Conservation (phyloP, 2,888 invertebrate species). For the Poecilobothrus nobilitatus region DNA sequence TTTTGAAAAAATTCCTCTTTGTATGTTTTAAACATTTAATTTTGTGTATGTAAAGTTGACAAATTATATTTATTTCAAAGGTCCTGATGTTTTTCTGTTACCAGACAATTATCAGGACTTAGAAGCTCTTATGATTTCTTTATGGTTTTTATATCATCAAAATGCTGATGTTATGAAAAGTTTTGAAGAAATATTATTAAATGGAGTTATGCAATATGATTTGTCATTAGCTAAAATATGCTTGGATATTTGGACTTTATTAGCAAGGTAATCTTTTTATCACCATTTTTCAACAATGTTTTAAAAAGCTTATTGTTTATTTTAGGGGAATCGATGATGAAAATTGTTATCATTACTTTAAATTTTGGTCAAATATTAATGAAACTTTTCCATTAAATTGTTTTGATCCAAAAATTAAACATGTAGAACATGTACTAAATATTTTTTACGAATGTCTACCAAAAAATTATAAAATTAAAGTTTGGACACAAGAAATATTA, state of each 20-base stretch:
- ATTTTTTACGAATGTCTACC: conserved; percentile 9
- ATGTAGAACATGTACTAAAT: conserved; percentile 8
- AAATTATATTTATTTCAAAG: not conserved
- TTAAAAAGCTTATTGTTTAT: not conserved
- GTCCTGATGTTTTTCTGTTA: not conserved
- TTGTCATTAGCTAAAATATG: conserved; percentile 11
- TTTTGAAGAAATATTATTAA: conserved; percentile 9
- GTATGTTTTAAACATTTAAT: not conserved
- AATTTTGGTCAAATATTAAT: conserved; percentile 5
- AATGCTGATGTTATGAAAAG: not conserved
- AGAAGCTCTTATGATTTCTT: conserved; percentile 1
- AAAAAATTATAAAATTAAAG: not conserved
- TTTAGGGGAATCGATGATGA: too few species aligned
- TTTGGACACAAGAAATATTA: not conserved
- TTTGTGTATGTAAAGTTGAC: too few species aligned
- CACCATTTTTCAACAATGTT: too few species aligned
- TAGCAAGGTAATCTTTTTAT: not conserved
- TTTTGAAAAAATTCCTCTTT: not conserved
- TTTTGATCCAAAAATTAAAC: conserved; percentile 2
- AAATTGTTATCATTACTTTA: conserved; percentile 10
- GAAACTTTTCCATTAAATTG: conserved; percentile 10
- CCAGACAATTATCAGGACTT: conserved; percentile 7
- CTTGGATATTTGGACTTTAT: conserved; percentile 11
- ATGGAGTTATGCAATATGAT: conserved; percentile 13
- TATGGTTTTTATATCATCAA: not conserved